Evolutionary conservation across 2,888 invertebrate genomes (phyloP).

Genomic region (Trimorus sp.): DNA sequence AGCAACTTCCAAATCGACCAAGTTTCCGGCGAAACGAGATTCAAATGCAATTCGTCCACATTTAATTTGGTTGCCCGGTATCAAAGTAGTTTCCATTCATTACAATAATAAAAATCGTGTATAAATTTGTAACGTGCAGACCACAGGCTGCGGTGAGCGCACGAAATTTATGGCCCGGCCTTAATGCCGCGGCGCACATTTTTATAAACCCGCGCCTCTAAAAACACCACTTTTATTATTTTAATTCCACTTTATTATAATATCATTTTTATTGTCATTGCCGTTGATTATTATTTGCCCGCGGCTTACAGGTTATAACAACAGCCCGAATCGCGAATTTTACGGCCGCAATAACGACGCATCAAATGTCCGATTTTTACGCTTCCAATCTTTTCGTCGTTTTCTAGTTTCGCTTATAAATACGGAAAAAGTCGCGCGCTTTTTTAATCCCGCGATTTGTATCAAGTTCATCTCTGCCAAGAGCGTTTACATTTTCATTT

Average conservation of each 20-base stretch:
- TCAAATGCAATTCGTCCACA: conserved; percentile 36
- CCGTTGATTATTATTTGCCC: conserved; percentile 44
- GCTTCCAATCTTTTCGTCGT: conserved; percentile 31
- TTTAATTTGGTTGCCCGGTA: conserved; percentile 26
- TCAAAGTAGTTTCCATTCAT: conserved; percentile 40
- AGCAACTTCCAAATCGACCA: conserved; percentile 25
- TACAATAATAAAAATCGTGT: conserved; percentile 44
- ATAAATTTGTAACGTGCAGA: conserved; percentile 20
- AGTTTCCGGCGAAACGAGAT: conserved; percentile 38
- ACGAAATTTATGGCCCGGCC: conserved; percentile 31
- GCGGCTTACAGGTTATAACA: conserved; percentile 50
- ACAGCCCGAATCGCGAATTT: conserved; percentile 39
- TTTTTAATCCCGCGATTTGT: conserved; percentile 25
- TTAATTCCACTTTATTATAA: conserved; percentile 49
- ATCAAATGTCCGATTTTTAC: conserved; percentile 51
- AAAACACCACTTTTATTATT: conserved; percentile 40
- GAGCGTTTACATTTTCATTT: too few relatives aligned
- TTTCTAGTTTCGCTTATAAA: conserved; percentile 31
- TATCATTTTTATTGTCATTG: conserved; percentile 50
- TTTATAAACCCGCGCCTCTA: conserved; percentile 25
- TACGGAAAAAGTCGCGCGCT: conserved; percentile 21
- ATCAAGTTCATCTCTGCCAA: conserved; percentile 27
- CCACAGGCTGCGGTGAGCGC: conserved; percentile 1
- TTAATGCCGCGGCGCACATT: conserved; percentile 29
- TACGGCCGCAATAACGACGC: conserved; percentile 51